Base-by-base conservation (phyloP, 1,140 invertebrate genomes). In the Drosophila orosa region DNA sequence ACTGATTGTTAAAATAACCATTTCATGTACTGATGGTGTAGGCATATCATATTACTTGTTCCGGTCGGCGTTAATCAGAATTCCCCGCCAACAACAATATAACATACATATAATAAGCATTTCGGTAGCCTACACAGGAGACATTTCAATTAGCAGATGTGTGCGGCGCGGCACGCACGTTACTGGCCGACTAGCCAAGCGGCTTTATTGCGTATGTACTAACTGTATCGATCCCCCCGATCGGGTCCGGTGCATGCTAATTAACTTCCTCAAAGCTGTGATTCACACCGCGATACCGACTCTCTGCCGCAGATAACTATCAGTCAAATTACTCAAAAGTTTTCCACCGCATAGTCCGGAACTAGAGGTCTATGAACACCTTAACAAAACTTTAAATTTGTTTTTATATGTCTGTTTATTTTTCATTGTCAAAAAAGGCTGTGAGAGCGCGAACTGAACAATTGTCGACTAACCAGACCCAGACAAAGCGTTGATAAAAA, bases 201-300 rank as follows among this genome's bases (percentile, higher is more conserved):
- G n/a, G 27, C 10, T 71, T 71, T 48, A 72, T 71, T 56, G 31
- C 24, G 52, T 73, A 73, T 61, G 45, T 60, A 54, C 54, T 57
- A 79, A 75, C 71, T 79, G 59, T 72, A 56, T 42, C 42, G 65
- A 33, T 83, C 39, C 71, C 62, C 61, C 52, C 54, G 19, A 48
- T 37, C 40, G 42, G 65, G 58, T n/a, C 59, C 27, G 63, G 31
- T 61, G 84, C 65, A 87, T 87, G 65, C 65, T 65, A 87, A 87
- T 87, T 69, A 78, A 89, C 80, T 87, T 87, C 84, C 84, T 89
- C 52, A 59, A 80, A 45, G n/a, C 35, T 57, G 50, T 54, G 35
- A 42, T 17, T 69, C 47, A 66, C 57, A 22, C n/a, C 31, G n/a
- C 13, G 44, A 22, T 10, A 35, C 19, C 22, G 42, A 31, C 3